Evolutionary conservation across 2,888 invertebrate species (phyloP).

Genomic region (Phortica magna): DNA sequence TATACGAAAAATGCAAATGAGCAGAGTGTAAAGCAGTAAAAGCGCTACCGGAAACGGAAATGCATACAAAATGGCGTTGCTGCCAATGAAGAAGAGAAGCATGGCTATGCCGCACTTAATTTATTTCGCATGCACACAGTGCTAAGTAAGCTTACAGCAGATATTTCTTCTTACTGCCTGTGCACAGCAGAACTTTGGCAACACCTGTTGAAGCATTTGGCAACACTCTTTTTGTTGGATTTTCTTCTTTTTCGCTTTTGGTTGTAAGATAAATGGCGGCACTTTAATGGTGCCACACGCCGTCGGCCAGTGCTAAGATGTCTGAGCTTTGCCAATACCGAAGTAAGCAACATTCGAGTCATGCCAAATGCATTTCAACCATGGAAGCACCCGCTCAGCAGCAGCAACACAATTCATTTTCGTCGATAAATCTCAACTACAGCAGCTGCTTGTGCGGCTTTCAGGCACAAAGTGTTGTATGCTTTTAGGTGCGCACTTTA

Average conservation of each 20-base stretch:
- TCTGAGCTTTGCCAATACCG: neutral
- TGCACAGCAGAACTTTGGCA: neutral
- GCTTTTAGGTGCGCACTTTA: conserved; percentile 41
- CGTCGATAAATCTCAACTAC: conserved; percentile 44
- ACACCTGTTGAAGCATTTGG: neutral
- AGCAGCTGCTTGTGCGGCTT: conserved; percentile 16
- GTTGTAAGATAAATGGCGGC: neutral
- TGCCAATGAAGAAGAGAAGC: neutral
- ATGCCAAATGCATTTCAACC: neutral
- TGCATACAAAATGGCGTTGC: neutral
- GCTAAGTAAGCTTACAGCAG: too few species aligned
- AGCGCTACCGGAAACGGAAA: neutral
- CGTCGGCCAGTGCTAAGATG: neutral
- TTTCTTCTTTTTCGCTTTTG: neutral
- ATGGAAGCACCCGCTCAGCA: neutral
- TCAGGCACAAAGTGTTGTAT: conserved; percentile 24
- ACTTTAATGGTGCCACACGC: neutral
- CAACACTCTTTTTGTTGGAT: neutral
- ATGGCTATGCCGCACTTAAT: neutral
- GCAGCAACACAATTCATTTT: neutral
- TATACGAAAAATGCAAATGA: neutral
- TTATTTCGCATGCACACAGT: neutral
- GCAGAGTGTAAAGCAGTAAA: neutral
- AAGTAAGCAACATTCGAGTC: too few species aligned
- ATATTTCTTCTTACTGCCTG: neutral